These are phyloP conservation scores for Gallinago paraguaiae DNA, from an alignment of 2,113 vertebrate genomes.

Conservation along the genomic window DNA sequence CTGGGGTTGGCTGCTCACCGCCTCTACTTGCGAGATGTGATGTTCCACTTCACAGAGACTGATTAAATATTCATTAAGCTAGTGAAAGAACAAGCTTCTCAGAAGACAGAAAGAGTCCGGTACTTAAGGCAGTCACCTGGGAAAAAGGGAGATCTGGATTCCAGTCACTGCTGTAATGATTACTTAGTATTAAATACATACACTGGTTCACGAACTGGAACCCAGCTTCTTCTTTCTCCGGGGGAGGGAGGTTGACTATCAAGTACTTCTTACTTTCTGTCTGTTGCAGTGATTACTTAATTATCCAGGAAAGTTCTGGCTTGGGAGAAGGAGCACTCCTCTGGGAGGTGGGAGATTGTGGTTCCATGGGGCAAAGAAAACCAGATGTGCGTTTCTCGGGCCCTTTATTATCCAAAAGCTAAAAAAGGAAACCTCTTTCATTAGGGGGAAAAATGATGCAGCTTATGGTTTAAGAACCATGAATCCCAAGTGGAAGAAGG, in stretches of 20 bases:
- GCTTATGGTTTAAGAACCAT: neutral
- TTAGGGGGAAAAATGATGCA: neutral
- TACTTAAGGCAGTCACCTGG: conserved; percentile 68
- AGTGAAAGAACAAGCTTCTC: conserved; percentile 69
- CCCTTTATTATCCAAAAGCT: neutral
- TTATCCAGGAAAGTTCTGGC: conserved; percentile 8
- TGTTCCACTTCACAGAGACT: conserved; percentile 66
- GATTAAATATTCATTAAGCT: conserved; percentile 71
- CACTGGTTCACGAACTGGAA: conserved; percentile 58
- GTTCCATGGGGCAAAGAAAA: neutral
- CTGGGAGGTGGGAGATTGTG: neutral
- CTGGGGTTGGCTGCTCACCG: conserved; percentile 57
- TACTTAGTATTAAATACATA: conserved; percentile 67
- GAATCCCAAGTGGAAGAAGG: neutral
- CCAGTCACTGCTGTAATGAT: conserved; percentile 68
- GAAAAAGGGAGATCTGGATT: conserved; percentile 67
- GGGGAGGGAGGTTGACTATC: neutral
- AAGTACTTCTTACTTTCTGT: conserved; percentile 33
- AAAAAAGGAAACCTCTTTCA: neutral
- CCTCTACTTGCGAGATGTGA: conserved; percentile 42
- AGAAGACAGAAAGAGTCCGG: conserved; percentile 67
- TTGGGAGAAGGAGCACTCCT: neutral
- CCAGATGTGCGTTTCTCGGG: neutral
- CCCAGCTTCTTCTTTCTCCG: conserved; percentile 19
- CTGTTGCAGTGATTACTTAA: conserved; percentile 50